Evolutionary conservation across 2,888 invertebrate genomes (phyloP).

Genomic region (Ecliptopera silaceata): DNA sequence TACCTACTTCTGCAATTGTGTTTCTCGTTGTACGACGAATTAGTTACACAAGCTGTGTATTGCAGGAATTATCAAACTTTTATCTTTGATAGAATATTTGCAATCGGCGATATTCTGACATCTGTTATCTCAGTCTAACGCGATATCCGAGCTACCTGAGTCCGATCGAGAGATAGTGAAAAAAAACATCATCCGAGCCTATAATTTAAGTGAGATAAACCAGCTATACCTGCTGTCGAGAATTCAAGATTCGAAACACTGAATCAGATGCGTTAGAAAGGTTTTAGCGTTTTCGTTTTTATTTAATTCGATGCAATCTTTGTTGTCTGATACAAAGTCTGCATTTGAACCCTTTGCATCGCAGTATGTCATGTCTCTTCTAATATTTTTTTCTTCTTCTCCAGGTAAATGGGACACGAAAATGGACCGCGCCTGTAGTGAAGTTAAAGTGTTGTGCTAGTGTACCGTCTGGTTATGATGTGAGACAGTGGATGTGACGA

Average conservation of each 20-base stretch:
- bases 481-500: constrained; percentile 65
- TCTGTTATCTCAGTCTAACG: constrained; percentile 34
- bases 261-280: constrained; percentile 25
- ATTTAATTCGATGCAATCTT: not conserved
- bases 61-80: constrained; percentile 29
- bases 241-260: constrained; percentile 21
- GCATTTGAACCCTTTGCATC: not conserved
- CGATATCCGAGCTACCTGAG: constrained; percentile 35
- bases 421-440: constrained; percentile 57
- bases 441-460: constrained; percentile 64
- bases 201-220: constrained; percentile 34
- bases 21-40: constrained; percentile 26
- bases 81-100: constrained; percentile 35
- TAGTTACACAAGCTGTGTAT: constrained; percentile 28
- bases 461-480: constrained; percentile 65
- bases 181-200: constrained; percentile 33
- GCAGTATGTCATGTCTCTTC: constrained; percentile 1
- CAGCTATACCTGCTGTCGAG: constrained; percentile 34
- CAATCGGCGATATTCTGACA: constrained; percentile 22
- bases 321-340: too few relatives aligned
- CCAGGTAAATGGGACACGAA: constrained; percentile 65
- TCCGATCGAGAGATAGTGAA: constrained; percentile 32
- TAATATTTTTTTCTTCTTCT: constrained; percentile 43
- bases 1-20: constrained; percentile 34
- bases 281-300: constrained; percentile 13